phyloP scores from a whole-genome alignment of 1,140 invertebrate genomes.

The Drosophila neocordata region DNA sequence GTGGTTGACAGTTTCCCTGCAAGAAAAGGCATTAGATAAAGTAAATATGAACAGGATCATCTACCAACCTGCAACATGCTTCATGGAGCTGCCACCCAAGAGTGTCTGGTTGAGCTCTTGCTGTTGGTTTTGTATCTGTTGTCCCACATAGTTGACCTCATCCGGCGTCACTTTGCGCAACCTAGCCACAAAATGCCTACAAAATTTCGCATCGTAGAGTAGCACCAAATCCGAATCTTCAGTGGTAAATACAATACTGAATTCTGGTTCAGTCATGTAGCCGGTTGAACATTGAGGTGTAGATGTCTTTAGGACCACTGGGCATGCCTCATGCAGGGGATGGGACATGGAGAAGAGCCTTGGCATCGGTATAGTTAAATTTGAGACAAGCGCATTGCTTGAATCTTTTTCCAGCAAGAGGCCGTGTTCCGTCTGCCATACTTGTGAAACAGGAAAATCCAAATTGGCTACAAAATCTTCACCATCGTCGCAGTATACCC shows the following conservation, averaged over 20 bases:
- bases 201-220: slow-evolving; percentile 89
- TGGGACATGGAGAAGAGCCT: slow-evolving; percentile 92
- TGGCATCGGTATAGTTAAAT: slow-evolving; percentile 83
- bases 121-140: slow-evolving; percentile 56
- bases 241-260: slow-evolving; percentile 86
- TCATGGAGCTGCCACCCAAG: slow-evolving; percentile 38
- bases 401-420: slow-evolving; percentile 89
- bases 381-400: slow-evolving; percentile 63
- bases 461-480: slow-evolving; percentile 92
- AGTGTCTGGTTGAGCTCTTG: slow-evolving; percentile 58
- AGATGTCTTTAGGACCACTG: slow-evolving; percentile 88
- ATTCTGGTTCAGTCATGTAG: slow-evolving; percentile 86
- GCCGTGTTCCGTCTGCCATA: slow-evolving; percentile 91
- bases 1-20: slow-evolving; percentile 1
- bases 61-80: slow-evolving; percentile 50
- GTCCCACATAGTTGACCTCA: slow-evolving; percentile 85
- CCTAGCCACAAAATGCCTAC: slow-evolving; percentile 92
- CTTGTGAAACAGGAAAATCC: slow-evolving; percentile 91
- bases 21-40: slow-evolving; percentile 35
- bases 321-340: slow-evolving; percentile 94
- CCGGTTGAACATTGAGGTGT: slow-evolving; percentile 58
- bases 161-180: slow-evolving; percentile 90
- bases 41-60: slow-evolving; percentile 1
- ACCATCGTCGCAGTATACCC: slow-evolving; percentile 90
- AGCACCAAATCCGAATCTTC: slow-evolving; percentile 87